Evolutionary conservation across 2,113 vertebrate genomes (phyloP), one percentile per base, ranked within the genome.

Genomic region (Corvus moneduloides): DNA sequence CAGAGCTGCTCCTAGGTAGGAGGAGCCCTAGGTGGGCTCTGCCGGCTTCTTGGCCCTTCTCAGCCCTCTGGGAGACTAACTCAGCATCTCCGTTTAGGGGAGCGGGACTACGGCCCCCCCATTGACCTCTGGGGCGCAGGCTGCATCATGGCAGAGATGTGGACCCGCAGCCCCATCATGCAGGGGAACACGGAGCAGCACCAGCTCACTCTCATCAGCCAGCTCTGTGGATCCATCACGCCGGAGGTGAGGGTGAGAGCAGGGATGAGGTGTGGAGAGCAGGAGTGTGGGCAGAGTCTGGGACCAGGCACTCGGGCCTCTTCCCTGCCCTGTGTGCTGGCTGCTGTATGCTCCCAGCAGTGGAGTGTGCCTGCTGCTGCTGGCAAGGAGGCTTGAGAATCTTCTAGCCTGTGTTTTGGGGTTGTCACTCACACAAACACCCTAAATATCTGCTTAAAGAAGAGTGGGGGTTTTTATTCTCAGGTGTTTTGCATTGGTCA

Each of bases 71-170:
- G 68, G 66, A 86, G 78, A 62, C 81, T 94, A 97, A 96, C 56
- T 24, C 4, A 0, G 46, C 91, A 2, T 94, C 94, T 97, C 76
- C 85, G 51, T 88, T 66, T 91, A 99, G 99, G 99, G 33, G 99
- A 99, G 96, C 98, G 99, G 46, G 99, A 99, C 96, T 99, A 99
- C 1, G 99, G 99, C 19, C 99, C 99, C 8, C 99, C 99, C 89
- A 99, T 99, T 64, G 99, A 99, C 94, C 98, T 99, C 35, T 99
- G 99, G 99, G 99, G 99, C 0, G 99, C 96, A 5, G 99, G 99
- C 66, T 99, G 99, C 97, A 99, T 99, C 97, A 99, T 99, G 99
- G 99, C 99, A 0, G 99, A 99, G 97, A 99, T 99, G 99, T 99
- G 99, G 99, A 99, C 99, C 23, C 98, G 99, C 69, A 99, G 99